Evolutionary conservation across 2,888 invertebrate species (phyloP).

Genomic region (Drepanosiphum platanoidis): DNA sequence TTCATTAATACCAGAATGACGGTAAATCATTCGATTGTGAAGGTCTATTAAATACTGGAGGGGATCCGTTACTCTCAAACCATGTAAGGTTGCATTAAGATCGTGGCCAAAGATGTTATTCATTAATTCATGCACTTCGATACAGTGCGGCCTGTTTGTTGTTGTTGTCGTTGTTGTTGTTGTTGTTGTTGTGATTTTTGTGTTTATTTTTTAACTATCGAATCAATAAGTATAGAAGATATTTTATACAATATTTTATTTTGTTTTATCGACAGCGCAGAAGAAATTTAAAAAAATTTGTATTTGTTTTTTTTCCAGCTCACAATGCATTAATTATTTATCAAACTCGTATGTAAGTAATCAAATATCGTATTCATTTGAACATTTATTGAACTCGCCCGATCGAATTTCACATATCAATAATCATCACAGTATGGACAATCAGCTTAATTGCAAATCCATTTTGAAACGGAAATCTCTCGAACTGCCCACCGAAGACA

Average conservation of each 20-base stretch:
- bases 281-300: not conserved
- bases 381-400: constrained; percentile 10
- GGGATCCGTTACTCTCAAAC: constrained; percentile 58
- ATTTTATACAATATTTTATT: too few species aligned
- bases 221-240: too few species aligned
- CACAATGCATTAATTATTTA: constrained; percentile 40
- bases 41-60: constrained; percentile 60
- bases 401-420: constrained; percentile 17
- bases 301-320: constrained; percentile 48
- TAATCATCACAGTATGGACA: constrained; percentile 34
- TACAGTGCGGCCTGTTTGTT: not conserved
- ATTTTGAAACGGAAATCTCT: constrained; percentile 63
- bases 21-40: constrained; percentile 61
- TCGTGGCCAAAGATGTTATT: constrained; percentile 50
- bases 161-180: not conserved
- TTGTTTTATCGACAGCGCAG: too few species aligned
- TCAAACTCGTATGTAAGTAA: constrained; percentile 46
- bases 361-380: constrained; percentile 9
- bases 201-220: too few species aligned
- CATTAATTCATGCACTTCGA: constrained; percentile 47
- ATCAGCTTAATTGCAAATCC: constrained; percentile 57
- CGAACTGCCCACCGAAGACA: constrained; percentile 12
- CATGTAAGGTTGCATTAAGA: constrained; percentile 61
- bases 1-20: constrained; percentile 41
- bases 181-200: not conserved